These are phyloP conservation scores for Eupithecia centaureata DNA, from an alignment of 2,888 invertebrate genomes.

Conservation along the genomic window DNA sequence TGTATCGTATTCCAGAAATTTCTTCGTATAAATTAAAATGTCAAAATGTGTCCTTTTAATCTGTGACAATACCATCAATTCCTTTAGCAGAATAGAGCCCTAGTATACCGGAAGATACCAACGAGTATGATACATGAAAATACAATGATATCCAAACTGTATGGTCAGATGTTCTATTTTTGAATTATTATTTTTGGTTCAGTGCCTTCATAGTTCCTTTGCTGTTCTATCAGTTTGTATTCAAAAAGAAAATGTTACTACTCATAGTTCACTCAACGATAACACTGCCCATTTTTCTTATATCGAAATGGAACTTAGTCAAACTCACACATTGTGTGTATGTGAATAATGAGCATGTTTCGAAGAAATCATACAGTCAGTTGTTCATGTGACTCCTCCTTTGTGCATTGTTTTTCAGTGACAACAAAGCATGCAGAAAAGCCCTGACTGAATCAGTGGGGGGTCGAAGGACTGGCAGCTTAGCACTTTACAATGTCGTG, in stretches of 20 bases:
- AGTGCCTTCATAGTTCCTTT: background rate
- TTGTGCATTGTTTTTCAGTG: background rate
- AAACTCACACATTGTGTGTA: no score
- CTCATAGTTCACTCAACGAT: background rate
- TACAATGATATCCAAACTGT: background rate
- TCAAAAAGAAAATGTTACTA: no score
- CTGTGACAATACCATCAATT: no score
- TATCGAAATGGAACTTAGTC: background rate
- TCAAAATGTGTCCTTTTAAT: no score
- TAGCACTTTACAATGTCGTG: conserved; percentile 1
- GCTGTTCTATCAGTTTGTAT: background rate
- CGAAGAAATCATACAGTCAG: background rate
- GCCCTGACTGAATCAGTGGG: background rate
- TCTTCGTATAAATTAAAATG: no score
- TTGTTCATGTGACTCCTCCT: background rate
- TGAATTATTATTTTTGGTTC: background rate
- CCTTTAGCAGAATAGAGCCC: no score
- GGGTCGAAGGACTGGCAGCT: background rate
- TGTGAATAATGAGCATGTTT: background rate
- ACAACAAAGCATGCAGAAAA: conserved; percentile 8
- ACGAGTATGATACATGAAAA: background rate
- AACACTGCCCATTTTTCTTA: background rate
- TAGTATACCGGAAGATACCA: background rate
- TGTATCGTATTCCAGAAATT: no score
- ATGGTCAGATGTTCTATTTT: background rate